Evolutionary conservation across 2,888 invertebrate genomes (phyloP).

Genomic region (Sarcophaga subvicina): DNA sequence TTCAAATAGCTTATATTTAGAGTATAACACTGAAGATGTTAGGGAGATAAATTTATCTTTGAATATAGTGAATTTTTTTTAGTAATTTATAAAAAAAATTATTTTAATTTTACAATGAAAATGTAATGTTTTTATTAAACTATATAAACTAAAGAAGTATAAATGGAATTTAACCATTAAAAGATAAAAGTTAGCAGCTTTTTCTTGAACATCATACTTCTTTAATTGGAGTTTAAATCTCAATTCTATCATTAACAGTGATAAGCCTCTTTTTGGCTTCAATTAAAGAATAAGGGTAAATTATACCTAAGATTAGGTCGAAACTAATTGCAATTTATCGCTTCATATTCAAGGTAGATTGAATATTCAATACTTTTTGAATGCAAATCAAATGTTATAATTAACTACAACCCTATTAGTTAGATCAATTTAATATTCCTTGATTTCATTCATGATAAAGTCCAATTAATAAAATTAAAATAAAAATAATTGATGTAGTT

Average conservation of each 20-base stretch:
- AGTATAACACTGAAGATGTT: constrained; percentile 82
- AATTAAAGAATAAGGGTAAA: constrained; percentile 83
- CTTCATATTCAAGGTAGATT: constrained; percentile 82
- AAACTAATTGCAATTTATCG: constrained; percentile 83
- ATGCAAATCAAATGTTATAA: constrained; percentile 76
- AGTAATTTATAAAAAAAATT: constrained; percentile 77
- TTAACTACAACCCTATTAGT: constrained; percentile 75
- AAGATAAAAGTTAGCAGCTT: constrained; percentile 86
- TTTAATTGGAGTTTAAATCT: constrained; percentile 83
- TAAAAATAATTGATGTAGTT: no score
- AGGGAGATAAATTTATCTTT: constrained; percentile 78
- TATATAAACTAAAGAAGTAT: constrained; percentile 79
- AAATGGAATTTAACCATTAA: constrained; percentile 77
- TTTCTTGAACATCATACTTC: constrained; percentile 83
- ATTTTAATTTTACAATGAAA: constrained; percentile 86
- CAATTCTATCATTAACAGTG: constrained; percentile 80
- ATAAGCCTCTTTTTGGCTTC: constrained; percentile 84
- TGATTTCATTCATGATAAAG: constrained; percentile 84
- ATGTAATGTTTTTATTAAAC: constrained; percentile 86
- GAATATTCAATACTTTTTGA: constrained; percentile 81
- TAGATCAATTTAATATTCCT: constrained; percentile 84
- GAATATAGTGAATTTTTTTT: constrained; percentile 73
- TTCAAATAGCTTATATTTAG: constrained; percentile 82
- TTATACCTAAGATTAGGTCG: constrained; percentile 82
- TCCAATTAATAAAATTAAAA: no score